Base-by-base conservation (phyloP, 2,113 vertebrate species). In the Dascyllus trimaculatus region DNA sequence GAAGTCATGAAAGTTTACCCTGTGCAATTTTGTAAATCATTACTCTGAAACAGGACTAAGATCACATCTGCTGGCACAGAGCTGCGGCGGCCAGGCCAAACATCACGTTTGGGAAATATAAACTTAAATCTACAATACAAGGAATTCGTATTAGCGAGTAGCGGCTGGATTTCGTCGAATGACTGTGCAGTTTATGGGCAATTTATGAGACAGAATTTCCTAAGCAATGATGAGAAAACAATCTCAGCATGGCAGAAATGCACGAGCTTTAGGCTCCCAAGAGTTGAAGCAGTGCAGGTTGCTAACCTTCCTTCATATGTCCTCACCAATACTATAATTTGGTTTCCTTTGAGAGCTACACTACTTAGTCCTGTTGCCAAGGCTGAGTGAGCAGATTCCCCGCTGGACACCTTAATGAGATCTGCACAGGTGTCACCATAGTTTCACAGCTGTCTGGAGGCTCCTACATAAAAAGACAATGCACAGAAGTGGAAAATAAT, bases 1-100 rank as follows among this genome's bases (percentile, higher is more conserved):
- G 88, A 94, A 94, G 89, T 93, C 93, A 94, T 90, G 85, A 92
- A 87, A 80, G 84, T 89, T 92, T 86, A 91, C 82, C 56, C 81
- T 60, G 46, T 73, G 80, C 88, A 85, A 82, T 88, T 92, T 82
- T 53, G 89, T 92, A 93, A 92, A 92, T 92, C 89, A 89, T 91
- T 91, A 88, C 86, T 78, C 74, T 78, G 66, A 81, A 88, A 87
- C 26, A 40, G 57, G 75, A 73, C 84, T 60, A 48, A 65, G 71
- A 89, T 87, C 81, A 72, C 72, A 89, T 92, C 92, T 80, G 64
- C 81, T 87, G 92, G 89, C 87, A 71, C 17, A n/a, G 75, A 5
- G 51, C 85, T 77, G 89, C 65, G 63, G 4, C n/a, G 22, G 51
- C 60, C 40, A 2, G 46, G 85, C 89, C 91, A 90, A 90, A 89